Base-by-base conservation (phyloP, 2,888 invertebrate genomes). In the Hydrotaea diabolus region DNA sequence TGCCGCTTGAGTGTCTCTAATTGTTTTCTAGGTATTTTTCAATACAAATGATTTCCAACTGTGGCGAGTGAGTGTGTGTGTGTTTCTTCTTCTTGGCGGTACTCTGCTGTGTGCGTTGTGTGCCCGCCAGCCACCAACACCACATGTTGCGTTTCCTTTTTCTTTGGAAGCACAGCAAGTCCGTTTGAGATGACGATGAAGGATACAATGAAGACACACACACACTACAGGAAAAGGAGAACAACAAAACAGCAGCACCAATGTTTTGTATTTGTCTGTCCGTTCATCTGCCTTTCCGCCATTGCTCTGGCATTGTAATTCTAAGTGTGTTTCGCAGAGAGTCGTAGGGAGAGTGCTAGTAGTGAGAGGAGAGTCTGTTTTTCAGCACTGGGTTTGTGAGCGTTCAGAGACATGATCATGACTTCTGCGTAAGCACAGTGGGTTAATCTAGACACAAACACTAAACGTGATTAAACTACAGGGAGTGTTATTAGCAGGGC, bases 71-170 rank as follows among this genome's bases (percentile, higher is more conserved):
- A 39, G 5, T 9, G 39, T 39, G 9, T 15, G 2, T 15, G 43
- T 43, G 13, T 43, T 7, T 43, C 5, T 5, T 39, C 39, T 39
- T 39, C 39, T 9, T 43, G 13, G 7, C 15, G 3, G 43, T 3
- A 7, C 43, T 9, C 43, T 9, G 15, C 2, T 43, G 43, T 43
- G 9, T 9, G 15, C 9, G 39, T 39, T 43, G 43, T 43, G 43
- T 43, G 43, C 9, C 43, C 43, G 43, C 43, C 43, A 43, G 43
- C 15, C 43, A 43, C 5, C 43, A 57, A 49, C 76, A 19, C 82
- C 82, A 83, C 82, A 83, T 83, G 79, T 83, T 79, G 82, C 82
- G 72, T 76, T 76, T 79, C 57, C 36, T 57, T 78, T 43, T 43
- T 43, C 11, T 64, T 26, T 15, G 62, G 62, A 15, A 62, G 19